Conservation (phyloP, 1,140 invertebrate species). For the Bilobella aurantiaca region DNA sequence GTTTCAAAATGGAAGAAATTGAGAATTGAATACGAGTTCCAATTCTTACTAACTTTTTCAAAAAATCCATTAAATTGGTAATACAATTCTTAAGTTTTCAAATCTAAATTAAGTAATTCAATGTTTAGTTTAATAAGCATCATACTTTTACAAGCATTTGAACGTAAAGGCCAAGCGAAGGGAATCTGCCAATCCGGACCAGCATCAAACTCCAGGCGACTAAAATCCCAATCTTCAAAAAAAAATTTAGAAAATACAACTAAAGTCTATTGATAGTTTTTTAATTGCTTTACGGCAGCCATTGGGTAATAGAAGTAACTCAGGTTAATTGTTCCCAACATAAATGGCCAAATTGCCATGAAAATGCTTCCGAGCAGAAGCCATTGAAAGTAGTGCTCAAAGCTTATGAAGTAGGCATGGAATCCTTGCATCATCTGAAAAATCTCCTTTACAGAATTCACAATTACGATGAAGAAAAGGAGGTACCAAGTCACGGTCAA, state of each 20-base stretch:
- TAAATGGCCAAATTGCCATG: neutral
- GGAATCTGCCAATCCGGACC: slow-evolving; percentile 71
- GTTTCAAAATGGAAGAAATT: too few species aligned
- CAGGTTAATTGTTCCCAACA: neutral
- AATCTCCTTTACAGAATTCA: slow-evolving; percentile 46
- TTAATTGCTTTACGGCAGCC: slow-evolving; percentile 21
- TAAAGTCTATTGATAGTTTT: too few species aligned
- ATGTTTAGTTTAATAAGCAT: neutral
- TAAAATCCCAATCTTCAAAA: slow-evolving; percentile 51
- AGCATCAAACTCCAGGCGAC: slow-evolving; percentile 67
- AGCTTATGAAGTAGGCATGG: slow-evolving; percentile 57
- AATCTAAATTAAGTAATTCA: too few species aligned
- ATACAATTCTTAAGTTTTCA: too few species aligned
- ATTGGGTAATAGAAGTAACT: slow-evolving; percentile 9
- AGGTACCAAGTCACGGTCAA: slow-evolving; percentile 10
- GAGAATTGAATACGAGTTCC: too few species aligned
- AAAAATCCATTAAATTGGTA: too few species aligned
- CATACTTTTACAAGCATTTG: slow-evolving; percentile 65
- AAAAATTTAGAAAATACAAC: neutral
- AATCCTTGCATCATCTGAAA: slow-evolving; percentile 60
- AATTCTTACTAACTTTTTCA: too few species aligned
- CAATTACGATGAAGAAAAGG: slow-evolving; percentile 16
- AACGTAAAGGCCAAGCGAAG: slow-evolving; percentile 68
- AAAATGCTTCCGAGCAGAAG: slow-evolving; percentile 54
- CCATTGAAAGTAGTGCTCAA: slow-evolving; percentile 73